Conservation (phyloP, 2,888 invertebrate species). For the Notodonta ziczac region DNA sequence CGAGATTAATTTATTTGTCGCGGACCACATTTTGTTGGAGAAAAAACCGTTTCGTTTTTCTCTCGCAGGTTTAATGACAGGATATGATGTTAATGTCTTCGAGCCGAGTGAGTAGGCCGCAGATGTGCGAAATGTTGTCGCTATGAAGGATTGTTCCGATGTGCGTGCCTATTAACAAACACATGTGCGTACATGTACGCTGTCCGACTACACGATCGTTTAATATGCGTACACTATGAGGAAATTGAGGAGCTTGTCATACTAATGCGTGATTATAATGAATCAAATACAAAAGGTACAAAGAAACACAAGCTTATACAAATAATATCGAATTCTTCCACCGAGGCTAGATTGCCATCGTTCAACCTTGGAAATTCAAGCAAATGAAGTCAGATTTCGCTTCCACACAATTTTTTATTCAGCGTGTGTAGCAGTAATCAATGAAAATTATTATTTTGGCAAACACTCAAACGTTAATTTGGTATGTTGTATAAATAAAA, state of each 20-base stretch:
- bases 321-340: slow-evolving; percentile 17
- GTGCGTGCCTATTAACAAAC: slow-evolving; percentile 49
- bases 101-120: slow-evolving; percentile 53
- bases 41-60: slow-evolving; percentile 60
- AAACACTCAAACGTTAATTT: slow-evolving; percentile 12
- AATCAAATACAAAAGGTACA: background rate
- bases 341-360: slow-evolving; percentile 14
- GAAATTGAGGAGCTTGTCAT: slow-evolving; percentile 2
- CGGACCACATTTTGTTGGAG: slow-evolving; percentile 59
- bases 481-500: slow-evolving; percentile 11
- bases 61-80: slow-evolving; percentile 76
- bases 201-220: slow-evolving; percentile 24
- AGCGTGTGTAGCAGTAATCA: slow-evolving; percentile 9
- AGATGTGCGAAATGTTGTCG: slow-evolving; percentile 74
- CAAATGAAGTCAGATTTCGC: slow-evolving; percentile 8
- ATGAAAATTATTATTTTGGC: slow-evolving; percentile 25
- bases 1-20: slow-evolving; percentile 73
- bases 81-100: slow-evolving; percentile 71
- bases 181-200: slow-evolving; percentile 52
- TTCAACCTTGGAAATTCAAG: slow-evolving; percentile 10
- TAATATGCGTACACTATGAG: slow-evolving; percentile 18
- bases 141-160: slow-evolving; percentile 62
- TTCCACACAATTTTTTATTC: slow-evolving; percentile 13
- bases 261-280: background rate
- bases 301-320: background rate